Evolutionary conservation across 2,888 invertebrate species (phyloP).

Genomic region (Melinaea marsaeus): DNA sequence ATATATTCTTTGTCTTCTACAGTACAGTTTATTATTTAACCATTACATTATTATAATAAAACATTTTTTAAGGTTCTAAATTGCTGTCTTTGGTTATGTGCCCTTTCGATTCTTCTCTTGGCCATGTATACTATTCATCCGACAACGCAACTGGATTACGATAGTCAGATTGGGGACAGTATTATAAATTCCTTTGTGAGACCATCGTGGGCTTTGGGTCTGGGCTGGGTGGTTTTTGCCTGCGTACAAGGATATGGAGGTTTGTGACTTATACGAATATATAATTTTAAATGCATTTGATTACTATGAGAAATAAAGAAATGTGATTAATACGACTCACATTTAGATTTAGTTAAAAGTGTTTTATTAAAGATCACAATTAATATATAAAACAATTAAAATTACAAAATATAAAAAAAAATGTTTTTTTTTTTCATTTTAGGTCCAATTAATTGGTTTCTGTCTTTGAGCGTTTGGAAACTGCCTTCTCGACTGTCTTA

Average conservation of each 20-base stretch:
- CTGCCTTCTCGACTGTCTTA: constrained; percentile 65
- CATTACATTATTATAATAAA: no score
- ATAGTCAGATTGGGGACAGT: constrained; percentile 33
- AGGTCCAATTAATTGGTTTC: constrained; percentile 67
- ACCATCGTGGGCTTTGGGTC: constrained; percentile 48
- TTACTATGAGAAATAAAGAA: not conserved
- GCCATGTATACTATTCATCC: not conserved
- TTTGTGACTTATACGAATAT: constrained; percentile 28
- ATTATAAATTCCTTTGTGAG: constrained; percentile 45
- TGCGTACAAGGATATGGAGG: constrained; percentile 63
- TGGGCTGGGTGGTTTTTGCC: constrained; percentile 55
- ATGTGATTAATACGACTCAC: no score
- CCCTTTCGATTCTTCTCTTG: not conserved
- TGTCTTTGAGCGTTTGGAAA: constrained; percentile 62
- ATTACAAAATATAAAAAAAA: not conserved
- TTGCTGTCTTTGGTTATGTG: not conserved
- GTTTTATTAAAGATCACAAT: not conserved
- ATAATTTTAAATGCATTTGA: not conserved
- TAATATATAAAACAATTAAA: not conserved
- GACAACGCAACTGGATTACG: constrained; percentile 24
- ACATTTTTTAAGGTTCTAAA: not conserved
- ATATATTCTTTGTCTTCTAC: no score
- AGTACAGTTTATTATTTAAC: no score
- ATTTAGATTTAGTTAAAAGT: not conserved
- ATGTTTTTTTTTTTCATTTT: constrained; percentile 19